Base-by-base conservation (phyloP, 1,140 invertebrate genomes). In the Lanistes nyassanus region DNA sequence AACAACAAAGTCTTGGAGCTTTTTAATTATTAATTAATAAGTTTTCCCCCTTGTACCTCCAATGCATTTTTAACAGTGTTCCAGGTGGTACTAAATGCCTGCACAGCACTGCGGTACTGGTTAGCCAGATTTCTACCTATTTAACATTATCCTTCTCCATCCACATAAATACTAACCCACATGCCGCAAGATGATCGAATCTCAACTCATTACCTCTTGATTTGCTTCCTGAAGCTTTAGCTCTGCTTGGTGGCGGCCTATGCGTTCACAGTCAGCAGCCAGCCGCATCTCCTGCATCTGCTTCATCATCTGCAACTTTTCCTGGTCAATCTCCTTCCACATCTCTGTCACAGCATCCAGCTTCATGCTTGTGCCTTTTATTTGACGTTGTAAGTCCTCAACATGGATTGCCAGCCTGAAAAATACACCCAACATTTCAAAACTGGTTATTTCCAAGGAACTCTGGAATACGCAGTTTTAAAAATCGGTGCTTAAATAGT, bases 321-420 rank as follows among this genome's bases (percentile, higher is more conserved):
- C 77, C 51, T 75, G 42, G 21, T 78, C 77, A 19, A 81, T 79
- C 76, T 83, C 80, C 36, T 77, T 80, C 60, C 79, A 83, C 53
- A 81, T 80, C 62, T 82, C 77, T 13, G 79, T 80, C 72, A 83
- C 76, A 6, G 79, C 78, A n/a, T 78, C 79, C 64, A 81, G 65
- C 60, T 79, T 78, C 31, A 78, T 77, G 39, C 64, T 71, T 34
- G 76, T 75, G n/a, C 70, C 60, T 23, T 79, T 73, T 31, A 82
- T 39, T 53, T 83, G 77, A 29, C 74, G 42, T 55, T 82, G 76
- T 29, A 82, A 72, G 29, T 76, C 72, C 21, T 82, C 81, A 72
- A 80, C 80, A 47, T 80, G 79, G 58, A 83, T 83, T 76, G 78
- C 82, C 42, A 82, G 56, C 55, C 82, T 72, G 55, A 39, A 23